Evolutionary conservation across 2,888 invertebrate species (phyloP), one percentile per base, ranked within the genome.

Genomic region (Strigamia transsilvanica): DNA sequence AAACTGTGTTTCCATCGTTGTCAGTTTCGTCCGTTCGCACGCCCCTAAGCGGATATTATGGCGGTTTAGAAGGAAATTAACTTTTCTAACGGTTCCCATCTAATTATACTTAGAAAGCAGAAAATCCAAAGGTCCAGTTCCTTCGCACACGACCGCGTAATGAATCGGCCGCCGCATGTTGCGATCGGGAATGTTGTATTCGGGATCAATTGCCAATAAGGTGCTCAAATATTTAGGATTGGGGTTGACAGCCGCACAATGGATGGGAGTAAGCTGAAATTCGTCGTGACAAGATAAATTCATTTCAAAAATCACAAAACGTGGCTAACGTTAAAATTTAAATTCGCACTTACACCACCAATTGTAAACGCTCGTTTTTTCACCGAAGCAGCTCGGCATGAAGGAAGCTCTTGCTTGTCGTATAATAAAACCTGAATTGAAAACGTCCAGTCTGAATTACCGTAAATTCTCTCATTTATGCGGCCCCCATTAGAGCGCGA

Each of bases 171-270:
- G 85, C 84, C 89, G 87, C 42, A 88, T 87, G 51, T 87, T 86
- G 61, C 85, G 85, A 85, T 91, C 90, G 7, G 87, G 86, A 41
- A 90, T 84, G 84, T 88, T 88, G 83, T 88, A 87, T 81, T 90
- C 89, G 0, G 90, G 89, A 82, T 88, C 87, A 27, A 88, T 86
- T 2, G 86, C 84, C 42, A 90, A 84, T 82, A 91, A 86, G 3
- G 88, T 86, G 1, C 86, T 86, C 79, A 90, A 84, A 84, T 89
- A 88, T 77, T 88, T 87, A 1, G 87, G 86, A 85, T 90, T 89
- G 4, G 90, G 90, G 85, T 90, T 90, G 84, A 90, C 89, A 34
- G 89, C 89, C 15, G 90, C 90, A 85, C 90, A 89, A 85, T 90
- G 90, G 2, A 90, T 84, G 2, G 90, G 90, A 0, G 90, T 90